Base-by-base conservation (phyloP, 2,888 invertebrate genomes). In the Philaethria dido region DNA sequence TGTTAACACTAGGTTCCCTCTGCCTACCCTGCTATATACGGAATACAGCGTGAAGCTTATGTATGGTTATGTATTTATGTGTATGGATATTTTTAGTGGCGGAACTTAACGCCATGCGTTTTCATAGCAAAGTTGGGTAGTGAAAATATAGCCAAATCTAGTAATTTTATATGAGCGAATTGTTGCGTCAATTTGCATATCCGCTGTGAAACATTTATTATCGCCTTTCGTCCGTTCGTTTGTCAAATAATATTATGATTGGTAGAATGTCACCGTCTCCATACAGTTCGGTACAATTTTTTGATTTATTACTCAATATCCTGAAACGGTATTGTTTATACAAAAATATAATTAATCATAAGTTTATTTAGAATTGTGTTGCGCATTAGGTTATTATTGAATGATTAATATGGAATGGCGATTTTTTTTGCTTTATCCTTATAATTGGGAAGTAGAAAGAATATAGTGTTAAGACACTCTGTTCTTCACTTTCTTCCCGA, bases 201-300 rank as follows among this genome's bases (percentile, higher is more conserved):
- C 29, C 62, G 73, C 76, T 79, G 78, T 80, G 75, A 75, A 80
- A 77, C 77, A 79, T 79, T 77, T 69, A 77, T 78, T 79, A 80
- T 79, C 78, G 75, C 77, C 77, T 81, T 78, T 75, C 72, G 70
- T 74, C 74, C 69, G 72, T 72, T 72, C 71, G 69, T 45, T 75
- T 72, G 72, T 70, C 71, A 75, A 76, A 78, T 13, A 39, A 39
- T 77, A 77, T 80, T 79, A 75, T 72, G 72, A 75, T 75, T 75
- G 60, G 60, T 65, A 44, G 50, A 67, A 66, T 71, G 75, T 76
- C 70, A 50, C 22, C 50, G 52, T 52, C 64, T 47, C 61, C 61
- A 57, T 59, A 50, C 52, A 55, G 60, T 62, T n/a, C n/a, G n/a
- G n/a, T n/a, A 62, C 62, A 44, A 60, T 59, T 65, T 65, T 65